Percentiles rank a stretch among this genome's conserved stretches.
Evolutionary conservation across 2,113 vertebrate genomes (phyloP).

Genomic region (Indicator indicator): DNA sequence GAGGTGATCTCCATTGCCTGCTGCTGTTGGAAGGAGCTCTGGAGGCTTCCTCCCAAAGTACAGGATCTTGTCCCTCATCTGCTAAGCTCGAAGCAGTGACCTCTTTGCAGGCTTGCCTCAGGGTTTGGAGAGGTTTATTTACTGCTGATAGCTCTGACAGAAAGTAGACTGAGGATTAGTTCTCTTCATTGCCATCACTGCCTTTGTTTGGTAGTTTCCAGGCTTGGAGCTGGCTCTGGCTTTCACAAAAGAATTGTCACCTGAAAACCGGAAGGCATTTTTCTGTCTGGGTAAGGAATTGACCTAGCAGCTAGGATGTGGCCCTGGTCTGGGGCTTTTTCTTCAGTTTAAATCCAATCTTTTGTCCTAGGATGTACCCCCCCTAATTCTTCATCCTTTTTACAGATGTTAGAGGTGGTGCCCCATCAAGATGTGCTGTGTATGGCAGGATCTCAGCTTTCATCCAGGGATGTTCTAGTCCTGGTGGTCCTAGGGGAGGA

Average conservation of each 20-base stretch:
- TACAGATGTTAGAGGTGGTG: not conserved
- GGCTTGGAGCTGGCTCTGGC: not conserved
- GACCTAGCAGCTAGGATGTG: not conserved
- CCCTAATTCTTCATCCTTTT: not conserved
- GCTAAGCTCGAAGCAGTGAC: not conserved
- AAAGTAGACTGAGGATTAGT: not conserved
- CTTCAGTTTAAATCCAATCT: not conserved
- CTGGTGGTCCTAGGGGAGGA: not conserved
- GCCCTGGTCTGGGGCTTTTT: not conserved
- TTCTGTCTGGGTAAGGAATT: not conserved
- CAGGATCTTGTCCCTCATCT: not conserved
- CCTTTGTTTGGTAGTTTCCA: not conserved
- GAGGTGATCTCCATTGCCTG: not conserved
- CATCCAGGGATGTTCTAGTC: not conserved
- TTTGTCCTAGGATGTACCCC: not conserved
- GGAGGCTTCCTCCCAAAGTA: not conserved
- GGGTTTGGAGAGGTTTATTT: not conserved
- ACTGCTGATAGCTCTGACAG: not conserved
- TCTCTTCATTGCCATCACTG: not conserved
- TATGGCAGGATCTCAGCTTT: not conserved
- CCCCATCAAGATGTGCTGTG: not conserved
- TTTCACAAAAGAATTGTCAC: not conserved
- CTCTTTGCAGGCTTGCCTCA: not conserved
- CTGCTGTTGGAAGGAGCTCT: not conserved
- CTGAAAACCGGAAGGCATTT: not conserved